phyloP scores from a whole-genome alignment of 2,797 vertebrate species.

The Epinephelus malabaricus region DNA sequence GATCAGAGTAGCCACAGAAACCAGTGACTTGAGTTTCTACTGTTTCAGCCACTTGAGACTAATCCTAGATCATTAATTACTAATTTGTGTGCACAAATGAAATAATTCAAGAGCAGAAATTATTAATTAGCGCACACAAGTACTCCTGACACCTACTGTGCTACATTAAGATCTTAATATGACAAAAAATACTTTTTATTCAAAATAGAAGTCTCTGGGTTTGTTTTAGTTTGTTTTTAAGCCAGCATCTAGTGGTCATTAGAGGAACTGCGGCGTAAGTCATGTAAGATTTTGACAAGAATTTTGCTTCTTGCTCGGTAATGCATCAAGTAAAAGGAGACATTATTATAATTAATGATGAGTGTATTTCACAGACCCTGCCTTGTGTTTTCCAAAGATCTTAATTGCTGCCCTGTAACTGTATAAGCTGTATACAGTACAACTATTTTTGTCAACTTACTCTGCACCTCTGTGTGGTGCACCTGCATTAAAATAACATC shows the following conservation, averaged over 20 bases:
- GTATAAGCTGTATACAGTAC: not conserved
- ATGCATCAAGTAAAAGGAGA: not conserved
- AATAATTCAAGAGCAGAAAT: conserved; percentile 3
- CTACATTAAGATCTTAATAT: not conserved
- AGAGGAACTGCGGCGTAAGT: conserved; percentile 3
- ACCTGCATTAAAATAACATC: not conserved
- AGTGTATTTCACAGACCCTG: too few species aligned
- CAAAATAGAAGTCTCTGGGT: too few species aligned
- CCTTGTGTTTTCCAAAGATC: not conserved
- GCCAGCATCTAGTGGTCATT: conserved; percentile 14
- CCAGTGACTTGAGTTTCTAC: not conserved
- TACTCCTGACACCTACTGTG: not conserved
- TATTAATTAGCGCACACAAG: not conserved
- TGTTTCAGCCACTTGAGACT: not conserved
- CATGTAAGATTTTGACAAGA: not conserved
- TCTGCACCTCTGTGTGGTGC: not conserved
- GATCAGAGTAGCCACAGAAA: not conserved
- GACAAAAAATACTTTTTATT: not conserved
- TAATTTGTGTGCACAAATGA: not conserved
- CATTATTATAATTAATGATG: too few species aligned
- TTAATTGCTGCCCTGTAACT: not conserved
- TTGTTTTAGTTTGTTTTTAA: not conserved
- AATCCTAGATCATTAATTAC: not conserved
- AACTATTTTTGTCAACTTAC: not conserved
- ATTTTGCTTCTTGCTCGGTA: not conserved